Conservation (phyloP, 2,888 invertebrate genomes). For the Xiphydria camelus region DNA sequence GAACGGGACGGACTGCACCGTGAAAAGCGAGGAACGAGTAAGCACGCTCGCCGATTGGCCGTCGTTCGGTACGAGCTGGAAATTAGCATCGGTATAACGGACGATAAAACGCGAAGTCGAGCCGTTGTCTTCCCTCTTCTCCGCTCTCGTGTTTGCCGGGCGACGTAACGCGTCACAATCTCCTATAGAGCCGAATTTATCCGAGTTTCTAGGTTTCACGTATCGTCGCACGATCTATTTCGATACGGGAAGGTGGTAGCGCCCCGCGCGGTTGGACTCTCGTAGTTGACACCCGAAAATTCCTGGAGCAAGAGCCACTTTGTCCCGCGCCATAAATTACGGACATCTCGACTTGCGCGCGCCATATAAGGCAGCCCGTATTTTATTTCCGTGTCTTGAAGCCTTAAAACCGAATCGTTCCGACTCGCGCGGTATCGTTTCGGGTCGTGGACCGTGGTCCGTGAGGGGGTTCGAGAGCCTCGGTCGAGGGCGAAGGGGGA, state of each 20-base stretch:
- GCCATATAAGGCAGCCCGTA: conserved; percentile 30
- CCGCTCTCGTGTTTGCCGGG: too few relatives aligned
- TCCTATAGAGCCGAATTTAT: too few relatives aligned
- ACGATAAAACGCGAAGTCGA: conserved; percentile 26
- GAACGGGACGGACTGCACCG: conserved; percentile 16
- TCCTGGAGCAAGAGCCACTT: conserved; percentile 15
- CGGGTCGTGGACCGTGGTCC: too few relatives aligned
- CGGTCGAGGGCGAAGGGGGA: conserved; percentile 5
- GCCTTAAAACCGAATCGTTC: conserved; percentile 22
- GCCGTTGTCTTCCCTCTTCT: too few relatives aligned
- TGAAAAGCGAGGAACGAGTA: conserved; percentile 18
- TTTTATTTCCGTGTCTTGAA: conserved; percentile 32
- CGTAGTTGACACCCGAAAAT: too few relatives aligned
- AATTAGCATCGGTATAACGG: conserved; percentile 32
- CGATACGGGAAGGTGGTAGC: too few relatives aligned
- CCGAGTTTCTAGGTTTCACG: too few relatives aligned
- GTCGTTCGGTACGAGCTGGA: conserved; percentile 17
- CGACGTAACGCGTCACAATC: too few relatives aligned
- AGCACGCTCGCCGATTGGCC: conserved; percentile 16
- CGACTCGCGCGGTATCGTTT: too few relatives aligned
- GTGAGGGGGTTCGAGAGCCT: conserved; percentile 3
- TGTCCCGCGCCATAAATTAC: conserved; percentile 36
- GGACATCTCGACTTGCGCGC: conserved; percentile 20
- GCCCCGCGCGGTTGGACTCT: too few relatives aligned
- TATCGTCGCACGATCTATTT: too few relatives aligned